Evolutionary conservation across 2,113 vertebrate species (phyloP).

Genomic region (Rhinoderma darwinii): DNA sequence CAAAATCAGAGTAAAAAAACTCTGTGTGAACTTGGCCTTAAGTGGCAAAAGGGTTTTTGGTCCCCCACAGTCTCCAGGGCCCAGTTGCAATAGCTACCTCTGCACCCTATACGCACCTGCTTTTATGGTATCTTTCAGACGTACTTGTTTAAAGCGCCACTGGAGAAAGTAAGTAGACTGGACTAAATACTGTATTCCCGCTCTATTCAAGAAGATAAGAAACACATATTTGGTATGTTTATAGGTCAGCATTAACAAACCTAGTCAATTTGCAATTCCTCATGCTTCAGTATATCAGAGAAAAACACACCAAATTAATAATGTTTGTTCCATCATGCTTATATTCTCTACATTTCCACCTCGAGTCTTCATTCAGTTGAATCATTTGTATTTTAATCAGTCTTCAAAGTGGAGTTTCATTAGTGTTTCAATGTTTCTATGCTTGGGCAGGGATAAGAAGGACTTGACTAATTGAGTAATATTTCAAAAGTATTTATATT

Average conservation of each 20-base stretch:
- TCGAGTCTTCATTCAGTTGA: constrained; percentile 16
- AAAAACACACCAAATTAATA: constrained; percentile 25
- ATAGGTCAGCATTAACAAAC: constrained; percentile 10
- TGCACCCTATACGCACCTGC: too few relatives aligned
- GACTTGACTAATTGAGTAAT: constrained; percentile 53
- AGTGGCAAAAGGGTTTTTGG: too few relatives aligned
- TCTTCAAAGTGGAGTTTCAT: constrained; percentile 46
- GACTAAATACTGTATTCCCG: neutral
- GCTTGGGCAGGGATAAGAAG: constrained; percentile 45
- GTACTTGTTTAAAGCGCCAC: neutral
- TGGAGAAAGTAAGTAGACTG: neutral
- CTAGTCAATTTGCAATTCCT: constrained; percentile 22
- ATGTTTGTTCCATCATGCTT: constrained; percentile 13
- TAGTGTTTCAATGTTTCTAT: constrained; percentile 49
- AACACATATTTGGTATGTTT: neutral
- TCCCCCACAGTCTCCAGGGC: too few relatives aligned
- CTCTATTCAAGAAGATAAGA: neutral
- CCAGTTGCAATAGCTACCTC: too few relatives aligned
- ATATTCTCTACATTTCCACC: constrained; percentile 25
- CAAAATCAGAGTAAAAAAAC: too few relatives aligned
- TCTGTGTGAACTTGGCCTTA: too few relatives aligned
- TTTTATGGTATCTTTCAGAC: too few relatives aligned
- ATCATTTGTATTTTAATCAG: constrained; percentile 52
- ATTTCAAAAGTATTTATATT: constrained; percentile 52
- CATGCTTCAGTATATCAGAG: constrained; percentile 15